Evolutionary conservation across 1,140 invertebrate species (phyloP).

Genomic region (Aricia agestis): DNA sequence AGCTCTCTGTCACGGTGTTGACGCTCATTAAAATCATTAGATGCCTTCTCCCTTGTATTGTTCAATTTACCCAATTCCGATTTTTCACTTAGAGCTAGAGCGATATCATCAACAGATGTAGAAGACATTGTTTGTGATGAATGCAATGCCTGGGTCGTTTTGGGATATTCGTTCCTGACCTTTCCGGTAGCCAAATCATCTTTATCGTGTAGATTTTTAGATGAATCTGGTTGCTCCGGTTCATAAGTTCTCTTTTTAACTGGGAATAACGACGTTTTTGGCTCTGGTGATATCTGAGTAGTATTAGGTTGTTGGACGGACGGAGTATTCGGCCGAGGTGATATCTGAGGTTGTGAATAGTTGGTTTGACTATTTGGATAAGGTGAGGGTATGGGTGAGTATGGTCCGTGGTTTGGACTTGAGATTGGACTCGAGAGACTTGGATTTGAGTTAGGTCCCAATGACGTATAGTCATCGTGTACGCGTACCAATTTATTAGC

Average conservation of each 20-base stretch:
- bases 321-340: constrained; percentile 42
- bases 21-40: constrained; percentile 39
- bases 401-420: constrained; percentile 63
- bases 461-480: constrained; percentile 54
- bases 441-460: constrained; percentile 64
- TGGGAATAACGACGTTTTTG: constrained; percentile 59
- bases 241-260: constrained; percentile 80
- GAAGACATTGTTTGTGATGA: constrained; percentile 33
- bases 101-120: constrained; percentile 58
- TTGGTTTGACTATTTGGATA: constrained; percentile 53
- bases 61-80: constrained; percentile 54
- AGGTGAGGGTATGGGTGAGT: constrained; percentile 51
- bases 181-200: constrained; percentile 30
- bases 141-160: constrained; percentile 36
- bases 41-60: constrained; percentile 42
- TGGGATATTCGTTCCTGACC: constrained; percentile 45
- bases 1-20: constrained; percentile 30
- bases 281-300: constrained; percentile 36
- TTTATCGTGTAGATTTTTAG: constrained; percentile 39
- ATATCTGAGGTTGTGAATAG: constrained; percentile 55
- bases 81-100: constrained; percentile 58
- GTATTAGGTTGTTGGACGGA: constrained; percentile 29
- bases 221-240: constrained; percentile 39
- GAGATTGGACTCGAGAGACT: no score
- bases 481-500: constrained; percentile 48